Evolutionary conservation across 2,888 invertebrate genomes (phyloP).

Genomic region (Mesodorylaimus sp.): DNA sequence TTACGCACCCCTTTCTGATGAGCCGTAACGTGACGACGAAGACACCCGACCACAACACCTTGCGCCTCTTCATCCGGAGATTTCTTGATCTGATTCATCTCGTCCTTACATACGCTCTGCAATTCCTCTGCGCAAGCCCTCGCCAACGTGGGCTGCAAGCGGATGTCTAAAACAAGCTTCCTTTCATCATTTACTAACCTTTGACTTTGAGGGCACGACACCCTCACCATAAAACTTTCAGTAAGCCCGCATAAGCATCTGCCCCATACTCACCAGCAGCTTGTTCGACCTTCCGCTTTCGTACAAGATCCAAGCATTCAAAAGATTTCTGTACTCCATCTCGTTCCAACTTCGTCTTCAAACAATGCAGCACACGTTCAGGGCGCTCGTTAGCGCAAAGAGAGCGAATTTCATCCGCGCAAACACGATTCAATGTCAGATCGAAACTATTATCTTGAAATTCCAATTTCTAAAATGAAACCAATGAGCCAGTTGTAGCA

Average conservation of each 20-base stretch:
- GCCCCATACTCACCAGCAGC: constrained; percentile 12
- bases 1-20: too few species aligned
- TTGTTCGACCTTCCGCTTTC: constrained; percentile 23
- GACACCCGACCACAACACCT: neutral
- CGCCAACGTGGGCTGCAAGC: constrained; percentile 60
- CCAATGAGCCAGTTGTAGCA: neutral
- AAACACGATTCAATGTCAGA: neutral
- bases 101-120: neutral
- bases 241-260: too few species aligned
- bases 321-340: constrained; percentile 1
- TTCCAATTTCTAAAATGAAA: neutral
- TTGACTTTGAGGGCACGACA: too few species aligned
- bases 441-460: neutral
- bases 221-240: too few species aligned
- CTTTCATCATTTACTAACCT: neutral
- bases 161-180: constrained; percentile 55
- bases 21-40: too few species aligned
- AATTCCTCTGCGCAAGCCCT: constrained; percentile 17
- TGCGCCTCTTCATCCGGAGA: neutral
- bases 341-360: neutral
- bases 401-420: neutral
- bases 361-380: neutral
- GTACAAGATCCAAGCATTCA: constrained; percentile 5
- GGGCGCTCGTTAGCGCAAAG: neutral
- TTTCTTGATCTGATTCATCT: neutral